phyloP scores from a whole-genome alignment of 1,140 invertebrate species.

The Penaeus vannamei region DNA sequence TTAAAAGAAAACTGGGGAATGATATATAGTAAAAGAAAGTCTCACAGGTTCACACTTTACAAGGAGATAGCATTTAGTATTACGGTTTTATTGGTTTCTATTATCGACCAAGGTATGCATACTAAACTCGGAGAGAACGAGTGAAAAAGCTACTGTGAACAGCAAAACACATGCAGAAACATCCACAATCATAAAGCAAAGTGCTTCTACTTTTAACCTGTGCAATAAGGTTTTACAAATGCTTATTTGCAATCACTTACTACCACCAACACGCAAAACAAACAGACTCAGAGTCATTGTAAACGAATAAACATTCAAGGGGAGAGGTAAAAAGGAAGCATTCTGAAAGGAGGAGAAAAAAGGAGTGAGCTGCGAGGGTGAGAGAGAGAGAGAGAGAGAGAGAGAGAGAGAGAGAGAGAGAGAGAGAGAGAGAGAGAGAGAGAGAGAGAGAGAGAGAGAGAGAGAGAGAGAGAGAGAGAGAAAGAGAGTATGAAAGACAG shows the following conservation, averaged over 20 bases:
- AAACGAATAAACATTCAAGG: too few species aligned
- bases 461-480: neutral
- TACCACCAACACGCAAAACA: too few species aligned
- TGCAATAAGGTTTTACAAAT: too few species aligned
- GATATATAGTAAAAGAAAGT: too few species aligned
- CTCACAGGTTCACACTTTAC: too few species aligned
- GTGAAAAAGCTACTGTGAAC: neutral
- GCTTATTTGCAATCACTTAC: too few species aligned
- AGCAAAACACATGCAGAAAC: neutral
- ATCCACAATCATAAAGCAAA: neutral
- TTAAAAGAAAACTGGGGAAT: too few species aligned
- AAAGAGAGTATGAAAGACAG: neutral
- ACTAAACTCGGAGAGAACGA: neutral
- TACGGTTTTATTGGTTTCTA: too few species aligned
- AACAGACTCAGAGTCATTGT: too few species aligned
- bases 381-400: neutral
- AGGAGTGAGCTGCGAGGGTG: neutral
- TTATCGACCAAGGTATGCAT: too few species aligned
- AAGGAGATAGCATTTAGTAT: too few species aligned
- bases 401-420: slow-evolving; percentile 43
- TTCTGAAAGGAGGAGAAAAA: neutral
- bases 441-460: slow-evolving; percentile 33
- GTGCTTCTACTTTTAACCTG: neutral
- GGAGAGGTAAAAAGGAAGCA: neutral
- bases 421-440: slow-evolving; percentile 42